phyloP scores from a whole-genome alignment of 1,140 invertebrate genomes.

The Drosophila tropicalis region DNA sequence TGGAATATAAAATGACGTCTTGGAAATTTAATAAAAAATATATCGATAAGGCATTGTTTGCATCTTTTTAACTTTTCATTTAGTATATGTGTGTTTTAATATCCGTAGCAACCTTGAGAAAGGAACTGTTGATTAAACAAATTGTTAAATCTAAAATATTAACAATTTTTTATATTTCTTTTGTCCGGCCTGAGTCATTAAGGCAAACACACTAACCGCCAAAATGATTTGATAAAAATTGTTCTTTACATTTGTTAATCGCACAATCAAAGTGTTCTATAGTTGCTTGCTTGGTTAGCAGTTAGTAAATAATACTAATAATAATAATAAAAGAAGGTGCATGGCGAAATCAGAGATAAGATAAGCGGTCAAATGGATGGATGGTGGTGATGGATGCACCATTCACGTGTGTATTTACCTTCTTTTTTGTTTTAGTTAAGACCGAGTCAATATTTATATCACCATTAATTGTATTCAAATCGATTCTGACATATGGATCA shows the following conservation, averaged over 20 bases:
- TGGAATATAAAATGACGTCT: too few species aligned
- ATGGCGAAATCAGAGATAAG: slow-evolving; percentile 45
- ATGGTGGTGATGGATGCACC: slow-evolving; percentile 7
- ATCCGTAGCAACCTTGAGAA: too few species aligned
- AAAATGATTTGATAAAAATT: slow-evolving; percentile 24
- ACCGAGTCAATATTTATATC: slow-evolving; percentile 95
- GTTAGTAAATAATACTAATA: background rate
- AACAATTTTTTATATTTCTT: too few species aligned
- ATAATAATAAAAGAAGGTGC: background rate
- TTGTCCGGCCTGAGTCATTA: slow-evolving; percentile 26
- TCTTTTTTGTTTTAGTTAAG: slow-evolving; percentile 98
- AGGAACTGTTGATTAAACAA: too few species aligned
- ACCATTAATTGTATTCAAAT: slow-evolving; percentile 92
- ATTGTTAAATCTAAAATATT: too few species aligned
- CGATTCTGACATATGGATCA: slow-evolving; percentile 98
- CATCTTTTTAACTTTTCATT: too few species aligned
- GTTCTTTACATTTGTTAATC: slow-evolving; percentile 44
- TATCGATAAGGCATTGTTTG: too few species aligned
- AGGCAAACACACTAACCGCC: background rate
- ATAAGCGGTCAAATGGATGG: slow-evolving; percentile 31
- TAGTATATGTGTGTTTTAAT: too few species aligned
- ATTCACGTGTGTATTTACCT: slow-evolving; percentile 85
- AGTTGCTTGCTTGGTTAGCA: background rate
- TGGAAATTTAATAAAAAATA: too few species aligned
- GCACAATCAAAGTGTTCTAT: slow-evolving; percentile 25